phyloP scores from a whole-genome alignment of 2,797 vertebrate genomes.

The Parauchenoglanis punctatus region DNA sequence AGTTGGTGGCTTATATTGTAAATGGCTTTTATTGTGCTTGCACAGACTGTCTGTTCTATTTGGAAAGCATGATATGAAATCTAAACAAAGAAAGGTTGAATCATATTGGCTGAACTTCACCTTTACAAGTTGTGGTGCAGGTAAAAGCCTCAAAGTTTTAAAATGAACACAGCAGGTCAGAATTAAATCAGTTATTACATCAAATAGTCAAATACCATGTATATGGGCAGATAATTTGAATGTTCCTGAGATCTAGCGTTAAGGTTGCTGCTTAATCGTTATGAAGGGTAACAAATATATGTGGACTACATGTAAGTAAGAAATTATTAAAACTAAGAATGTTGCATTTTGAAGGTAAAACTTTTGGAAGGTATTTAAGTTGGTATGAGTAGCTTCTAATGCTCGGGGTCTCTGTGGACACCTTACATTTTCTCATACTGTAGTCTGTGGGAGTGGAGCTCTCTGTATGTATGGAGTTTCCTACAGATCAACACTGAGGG shows the following conservation, averaged over 20 bases:
- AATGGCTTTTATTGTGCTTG: neutral
- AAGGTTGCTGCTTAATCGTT: neutral
- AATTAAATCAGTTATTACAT: neutral
- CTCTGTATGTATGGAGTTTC: neutral
- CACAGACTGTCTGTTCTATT: conserved; percentile 24
- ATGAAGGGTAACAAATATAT: neutral
- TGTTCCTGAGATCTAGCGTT: neutral
- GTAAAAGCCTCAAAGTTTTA: neutral
- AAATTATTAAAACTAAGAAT: neutral
- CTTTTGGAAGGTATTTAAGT: neutral
- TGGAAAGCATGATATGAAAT: conserved; percentile 15
- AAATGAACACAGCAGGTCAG: neutral
- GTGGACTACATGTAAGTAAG: neutral
- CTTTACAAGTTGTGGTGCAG: neutral
- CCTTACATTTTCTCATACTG: neutral
- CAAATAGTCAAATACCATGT: neutral
- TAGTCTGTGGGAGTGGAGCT: neutral
- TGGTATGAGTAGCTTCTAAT: neutral
- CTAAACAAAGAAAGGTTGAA: neutral
- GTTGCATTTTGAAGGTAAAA: neutral
- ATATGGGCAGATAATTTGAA: neutral
- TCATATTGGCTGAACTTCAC: neutral
- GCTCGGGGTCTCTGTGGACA: neutral
- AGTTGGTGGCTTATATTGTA: conserved; percentile 22
- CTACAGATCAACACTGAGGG: neutral